Evolutionary conservation across 2,888 invertebrate species (phyloP), one percentile per base, ranked within the genome.

Genomic region (Tetragonula carbonaria): DNA sequence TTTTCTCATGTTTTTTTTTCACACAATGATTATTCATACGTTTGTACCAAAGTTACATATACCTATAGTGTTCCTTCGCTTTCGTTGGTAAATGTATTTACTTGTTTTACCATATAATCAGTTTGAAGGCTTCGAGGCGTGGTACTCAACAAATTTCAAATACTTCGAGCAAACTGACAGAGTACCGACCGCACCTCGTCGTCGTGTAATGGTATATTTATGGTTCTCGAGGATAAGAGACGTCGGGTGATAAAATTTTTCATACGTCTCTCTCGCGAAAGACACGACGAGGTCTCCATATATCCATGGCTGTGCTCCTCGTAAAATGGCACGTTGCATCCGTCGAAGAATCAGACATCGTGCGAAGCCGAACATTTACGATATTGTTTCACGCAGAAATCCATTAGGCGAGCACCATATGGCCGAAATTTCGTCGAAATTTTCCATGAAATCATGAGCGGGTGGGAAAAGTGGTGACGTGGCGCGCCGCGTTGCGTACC

Each of bases 381-480:
- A 83, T 71, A 83, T 82, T 79, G 80, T 87, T 87, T 70, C 65
- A 51, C 38, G 84, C 65, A 63, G 70, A 67, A 82, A 67, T 84
- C 72, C 74, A 84, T 86, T 87, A 82, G 38, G 38, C 59, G 53
- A 50, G 8, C 28, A 28, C 11, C 62, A 33, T 78, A 73, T 28
- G 66, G 51, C 21, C 68, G 21, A 62, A 83, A 77, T 85, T 80
- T 55, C 50, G 63, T 28, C 2, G 68, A 72, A 74, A 75, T 76
- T 76, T 63, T 38, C 23, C 18, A 18, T 18, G 68, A n/a, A 28
- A 62, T 59, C 11, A 18, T 8, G 11, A n/a, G n/a, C 33, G 4
- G 6, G 33, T 33, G 33, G 45, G 70, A 28, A 78, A 70, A 57
- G 45, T 38, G 38, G 13, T 53, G 21, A 23, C 16, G n/a, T 28